Percentiles rank a stretch among this genome's conserved stretches.
phyloP scores from a whole-genome alignment of 1,140 invertebrate species.

The Euborellia annulipes region DNA sequence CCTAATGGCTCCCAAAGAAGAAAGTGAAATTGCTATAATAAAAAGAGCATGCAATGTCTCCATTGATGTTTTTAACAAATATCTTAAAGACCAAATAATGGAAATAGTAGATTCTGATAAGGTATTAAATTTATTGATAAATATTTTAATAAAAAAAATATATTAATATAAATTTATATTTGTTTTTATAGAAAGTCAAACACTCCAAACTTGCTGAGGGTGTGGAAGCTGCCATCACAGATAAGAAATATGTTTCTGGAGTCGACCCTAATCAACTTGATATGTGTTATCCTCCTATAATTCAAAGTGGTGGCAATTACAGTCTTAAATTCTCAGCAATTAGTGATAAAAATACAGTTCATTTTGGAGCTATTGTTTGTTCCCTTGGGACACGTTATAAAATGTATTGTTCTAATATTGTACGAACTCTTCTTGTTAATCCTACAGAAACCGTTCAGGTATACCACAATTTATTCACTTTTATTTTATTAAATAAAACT shows the following conservation, averaged over 20 bases:
- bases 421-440: constrained; percentile 92
- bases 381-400: constrained; percentile 90
- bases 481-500: neutral
- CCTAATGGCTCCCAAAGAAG: constrained; percentile 90
- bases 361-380: constrained; percentile 94
- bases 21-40: constrained; percentile 77
- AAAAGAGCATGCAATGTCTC: constrained; percentile 89
- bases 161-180: constrained; percentile 4
- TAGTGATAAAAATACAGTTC: constrained; percentile 84
- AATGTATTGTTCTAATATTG: constrained; percentile 97
- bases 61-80: constrained; percentile 90
- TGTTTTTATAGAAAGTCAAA: constrained; percentile 64
- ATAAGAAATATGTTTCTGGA: constrained; percentile 87
- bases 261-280: constrained; percentile 80
- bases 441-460: constrained; percentile 61
- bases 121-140: constrained; percentile 31
- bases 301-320: constrained; percentile 96
- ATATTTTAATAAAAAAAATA: constrained; percentile 5
- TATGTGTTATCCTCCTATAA: constrained; percentile 96
- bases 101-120: constrained; percentile 96
- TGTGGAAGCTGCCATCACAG: constrained; percentile 74
- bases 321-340: constrained; percentile 90
- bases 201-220: constrained; percentile 91
- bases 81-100: constrained; percentile 95
- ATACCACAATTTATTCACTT: constrained; percentile 20